Percentiles rank a stretch among this genome's conserved stretches.
Evolutionary conservation across 2,113 vertebrate species (phyloP).

Genomic region (Ellobius talpinus): DNA sequence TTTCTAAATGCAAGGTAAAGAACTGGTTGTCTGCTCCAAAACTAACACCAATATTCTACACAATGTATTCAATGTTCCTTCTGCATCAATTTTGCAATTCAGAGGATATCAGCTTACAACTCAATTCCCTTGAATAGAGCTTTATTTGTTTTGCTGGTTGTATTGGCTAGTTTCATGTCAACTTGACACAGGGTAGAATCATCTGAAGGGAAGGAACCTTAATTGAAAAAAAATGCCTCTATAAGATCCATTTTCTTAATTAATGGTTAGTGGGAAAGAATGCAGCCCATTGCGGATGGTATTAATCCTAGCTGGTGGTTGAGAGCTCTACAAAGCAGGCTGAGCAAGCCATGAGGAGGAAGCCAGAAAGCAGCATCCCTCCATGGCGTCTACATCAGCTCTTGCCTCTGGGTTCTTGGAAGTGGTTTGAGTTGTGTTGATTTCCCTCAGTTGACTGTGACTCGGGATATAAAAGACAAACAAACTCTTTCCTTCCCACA

Average conservation of each 20-base stretch:
- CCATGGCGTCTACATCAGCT: neutral
- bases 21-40: neutral
- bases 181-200: neutral
- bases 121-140: neutral
- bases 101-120: neutral
- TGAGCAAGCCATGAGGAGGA: neutral
- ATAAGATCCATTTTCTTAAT: neutral
- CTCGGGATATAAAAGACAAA: neutral
- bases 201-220: neutral
- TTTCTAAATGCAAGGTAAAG: neutral
- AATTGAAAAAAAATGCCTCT: neutral
- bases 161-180: neutral
- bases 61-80: neutral
- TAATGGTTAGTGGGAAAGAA: neutral
- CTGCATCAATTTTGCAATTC: neutral
- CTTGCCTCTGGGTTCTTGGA: neutral
- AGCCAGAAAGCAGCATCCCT: neutral
- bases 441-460: neutral
- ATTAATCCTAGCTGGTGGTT: neutral
- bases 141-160: slow-evolving; percentile 29
- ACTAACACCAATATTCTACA: neutral
- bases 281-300: neutral
- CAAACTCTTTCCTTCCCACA: neutral
- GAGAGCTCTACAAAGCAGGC: neutral
- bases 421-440: neutral